Evolutionary conservation across 2,113 vertebrate species (phyloP).

Genomic region (Turnix velox): DNA sequence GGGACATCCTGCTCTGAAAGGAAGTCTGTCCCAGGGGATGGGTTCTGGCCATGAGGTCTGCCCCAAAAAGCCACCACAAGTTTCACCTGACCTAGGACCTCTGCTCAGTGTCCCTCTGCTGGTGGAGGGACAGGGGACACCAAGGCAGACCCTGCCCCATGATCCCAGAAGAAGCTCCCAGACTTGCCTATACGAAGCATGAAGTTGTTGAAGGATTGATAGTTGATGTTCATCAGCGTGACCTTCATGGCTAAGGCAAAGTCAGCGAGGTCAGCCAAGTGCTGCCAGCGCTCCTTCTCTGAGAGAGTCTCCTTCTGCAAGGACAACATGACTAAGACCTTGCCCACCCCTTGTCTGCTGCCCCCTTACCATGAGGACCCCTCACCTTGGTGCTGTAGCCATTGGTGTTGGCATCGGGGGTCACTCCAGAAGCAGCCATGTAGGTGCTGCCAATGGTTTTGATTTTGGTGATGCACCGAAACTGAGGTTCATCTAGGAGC

Average conservation of each 20-base stretch:
- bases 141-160: not conserved
- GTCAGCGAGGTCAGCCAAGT: conserved; percentile 90
- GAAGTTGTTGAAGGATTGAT: conserved; percentile 98
- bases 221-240: conserved; percentile 92
- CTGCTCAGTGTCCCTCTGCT: not conserved
- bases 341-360: rapidly evolving
- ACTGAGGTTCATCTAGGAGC: conserved; percentile 92
- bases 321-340: not conserved
- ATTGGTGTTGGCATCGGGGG: conserved; percentile 72
- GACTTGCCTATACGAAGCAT: conserved; percentile 93
- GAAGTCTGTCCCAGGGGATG: not conserved
- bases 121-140: rapidly evolving
- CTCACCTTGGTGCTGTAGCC: conserved; percentile 74
- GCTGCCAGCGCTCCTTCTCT: conserved; percentile 88
- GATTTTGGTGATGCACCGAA: conserved; percentile 94
- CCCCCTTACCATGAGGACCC: rapidly evolving
- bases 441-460: conserved; percentile 98
- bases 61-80: too few species aligned
- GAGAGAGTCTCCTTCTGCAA: conserved; percentile 79
- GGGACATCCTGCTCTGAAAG: not conserved
- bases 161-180: rapidly evolving
- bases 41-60: rapidly evolving
- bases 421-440: conserved; percentile 95
- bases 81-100: not conserved
- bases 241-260: conserved; percentile 96